Evolutionary conservation across 2,888 invertebrate species (phyloP), one percentile per base, ranked within the genome.

Genomic region (Apamea epomidion): DNA sequence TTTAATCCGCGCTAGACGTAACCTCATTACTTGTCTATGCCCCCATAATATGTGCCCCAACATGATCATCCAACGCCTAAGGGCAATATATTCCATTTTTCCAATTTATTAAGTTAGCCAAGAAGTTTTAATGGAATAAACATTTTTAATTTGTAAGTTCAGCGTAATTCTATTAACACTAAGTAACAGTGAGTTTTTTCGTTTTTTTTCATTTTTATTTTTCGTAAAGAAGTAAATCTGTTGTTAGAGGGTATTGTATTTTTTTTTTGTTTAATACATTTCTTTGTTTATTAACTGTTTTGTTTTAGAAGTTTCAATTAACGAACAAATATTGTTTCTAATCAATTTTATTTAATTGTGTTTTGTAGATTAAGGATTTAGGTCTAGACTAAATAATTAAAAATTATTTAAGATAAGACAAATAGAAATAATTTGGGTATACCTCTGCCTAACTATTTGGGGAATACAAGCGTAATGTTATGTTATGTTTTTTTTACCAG

Each of bases 71-170:
- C 25, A 12, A 29, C 18, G 62, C 69, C 21, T 32, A n/a, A 42
- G 58, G 65, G 32, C 25, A 29, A 14, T 29, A 62, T 12, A 25
- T 10, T 51, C 7, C 0, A 25, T 45, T 45, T 71, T 10, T 51
- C 2, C 58, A 60, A 75, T 14, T 68, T 54, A n/a, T 64, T 82
- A 16, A n/a, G 51, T 74, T 37, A 45, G 0, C 18, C 2, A 75
- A 62, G 7, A 82, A 21, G 18, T 48, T 32, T 42, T 21, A 71
- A 45, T 12, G 2, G n/a, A 51, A 48, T 25, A 48, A 60, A 60
- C 21, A 29, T 60, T 73, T 80, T 81, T 58, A 16, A 82, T 51
- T 82, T 45, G n/a, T 10, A 65, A 42, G 29, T 72, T 78, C 71
- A 67, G 18, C 14, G 29, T 37, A 58, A 65, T 64, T 80, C 16